phyloP scores from a whole-genome alignment of 2,113 vertebrate genomes.

The Carassius carassius region DNA sequence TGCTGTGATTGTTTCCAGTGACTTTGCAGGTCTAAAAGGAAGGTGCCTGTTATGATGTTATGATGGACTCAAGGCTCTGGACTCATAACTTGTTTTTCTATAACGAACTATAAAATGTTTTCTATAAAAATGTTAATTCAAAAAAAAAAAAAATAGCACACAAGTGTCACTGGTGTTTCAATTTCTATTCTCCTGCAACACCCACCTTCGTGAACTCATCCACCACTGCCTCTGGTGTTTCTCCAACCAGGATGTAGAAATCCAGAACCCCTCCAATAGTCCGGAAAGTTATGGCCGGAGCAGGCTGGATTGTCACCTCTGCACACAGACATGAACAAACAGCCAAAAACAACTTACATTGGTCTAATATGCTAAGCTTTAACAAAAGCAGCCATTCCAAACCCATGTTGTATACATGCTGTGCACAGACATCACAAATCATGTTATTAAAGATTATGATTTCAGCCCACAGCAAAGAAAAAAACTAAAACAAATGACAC shows the following conservation, averaged over 20 bases:
- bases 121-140: too few species aligned
- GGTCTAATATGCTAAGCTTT: background rate
- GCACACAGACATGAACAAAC: constrained; percentile 33
- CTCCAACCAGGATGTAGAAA: constrained; percentile 88
- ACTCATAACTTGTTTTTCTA: too few species aligned
- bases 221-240: constrained; percentile 89
- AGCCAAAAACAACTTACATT: constrained; percentile 28
- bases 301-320: constrained; percentile 89
- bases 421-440: constrained; percentile 13
- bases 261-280: constrained; percentile 90
- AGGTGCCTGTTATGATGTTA: too few species aligned
- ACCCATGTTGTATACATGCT: too few species aligned
- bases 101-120: too few species aligned
- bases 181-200: background rate
- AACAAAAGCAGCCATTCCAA: background rate
- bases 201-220: constrained; percentile 85
- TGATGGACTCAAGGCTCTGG: too few species aligned
- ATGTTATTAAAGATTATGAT: constrained; percentile 19
- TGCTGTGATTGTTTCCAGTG: too few species aligned
- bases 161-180: background rate
- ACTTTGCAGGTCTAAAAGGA: too few species aligned
- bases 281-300: constrained; percentile 89
- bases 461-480: background rate
- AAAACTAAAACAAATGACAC: background rate
- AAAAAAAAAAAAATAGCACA: too few species aligned